Conservation (phyloP, 2,888 invertebrate genomes). For the Drosophila neonasuta region DNA sequence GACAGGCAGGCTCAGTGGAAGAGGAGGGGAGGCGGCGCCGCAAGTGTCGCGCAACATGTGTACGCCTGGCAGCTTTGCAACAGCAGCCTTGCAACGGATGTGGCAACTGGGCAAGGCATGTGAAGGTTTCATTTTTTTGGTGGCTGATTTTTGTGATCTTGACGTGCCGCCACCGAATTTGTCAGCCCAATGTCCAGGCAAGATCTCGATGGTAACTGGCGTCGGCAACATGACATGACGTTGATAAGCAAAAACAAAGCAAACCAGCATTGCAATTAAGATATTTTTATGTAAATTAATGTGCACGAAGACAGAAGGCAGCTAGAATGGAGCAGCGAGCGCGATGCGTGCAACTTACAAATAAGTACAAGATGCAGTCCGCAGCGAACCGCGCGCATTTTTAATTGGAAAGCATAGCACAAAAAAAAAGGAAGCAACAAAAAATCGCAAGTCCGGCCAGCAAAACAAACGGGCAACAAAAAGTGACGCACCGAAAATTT, state of each 20-base stretch:
- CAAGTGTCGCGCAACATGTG: constrained; percentile 74
- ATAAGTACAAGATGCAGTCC: constrained; percentile 64
- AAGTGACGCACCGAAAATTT: constrained; percentile 75
- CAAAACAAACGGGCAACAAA: constrained; percentile 41
- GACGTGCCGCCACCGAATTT: constrained; percentile 66
- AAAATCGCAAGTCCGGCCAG: constrained; percentile 13
- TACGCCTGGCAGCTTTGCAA: constrained; percentile 41
- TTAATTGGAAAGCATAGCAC: constrained; percentile 68
- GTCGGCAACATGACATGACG: constrained; percentile 68
- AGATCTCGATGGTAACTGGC: constrained; percentile 19
- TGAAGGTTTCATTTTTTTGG: constrained; percentile 18
- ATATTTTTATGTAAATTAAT: constrained; percentile 78
- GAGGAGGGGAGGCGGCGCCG: constrained; percentile 17
- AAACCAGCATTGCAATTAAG: constrained; percentile 67
- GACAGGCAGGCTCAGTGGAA: constrained; percentile 16
- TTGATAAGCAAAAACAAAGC: constrained; percentile 56
- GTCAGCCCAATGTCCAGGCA: constrained; percentile 43
- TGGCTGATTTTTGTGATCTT: constrained; percentile 43
- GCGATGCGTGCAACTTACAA: constrained; percentile 66
- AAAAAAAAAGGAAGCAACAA: constrained; percentile 11
- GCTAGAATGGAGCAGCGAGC: not conserved
- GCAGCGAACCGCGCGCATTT: constrained; percentile 64
- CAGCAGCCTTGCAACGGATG: constrained; percentile 12
- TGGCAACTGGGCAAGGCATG: constrained; percentile 10
- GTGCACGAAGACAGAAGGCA: constrained; percentile 3